phyloP scores from a whole-genome alignment of 2,888 invertebrate genomes.

The Euproctis similis region DNA sequence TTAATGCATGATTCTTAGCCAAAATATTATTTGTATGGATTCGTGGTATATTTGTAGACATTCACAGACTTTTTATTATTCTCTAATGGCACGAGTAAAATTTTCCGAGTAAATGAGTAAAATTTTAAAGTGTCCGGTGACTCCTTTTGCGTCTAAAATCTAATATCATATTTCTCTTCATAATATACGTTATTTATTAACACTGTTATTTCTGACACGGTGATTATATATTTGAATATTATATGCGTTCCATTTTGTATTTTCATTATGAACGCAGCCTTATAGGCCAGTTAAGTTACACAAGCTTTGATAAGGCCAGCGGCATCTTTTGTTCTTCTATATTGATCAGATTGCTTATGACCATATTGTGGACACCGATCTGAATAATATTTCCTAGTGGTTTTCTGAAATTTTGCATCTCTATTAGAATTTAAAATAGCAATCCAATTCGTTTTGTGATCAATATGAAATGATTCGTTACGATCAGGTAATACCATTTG shows the following conservation, averaged over 20 bases:
- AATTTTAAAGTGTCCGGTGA: not conserved
- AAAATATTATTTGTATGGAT: too few species aligned
- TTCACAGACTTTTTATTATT: too few species aligned
- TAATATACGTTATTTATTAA: conserved; percentile 4
- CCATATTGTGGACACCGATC: conserved; percentile 26
- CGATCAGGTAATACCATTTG: too few species aligned
- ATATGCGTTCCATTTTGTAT: conserved; percentile 12
- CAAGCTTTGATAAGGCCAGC: conserved; percentile 52
- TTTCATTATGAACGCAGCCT: conserved; percentile 30
- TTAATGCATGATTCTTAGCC: too few species aligned
- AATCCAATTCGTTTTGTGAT: not conserved
- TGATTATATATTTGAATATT: conserved; percentile 6
- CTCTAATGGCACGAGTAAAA: too few species aligned
- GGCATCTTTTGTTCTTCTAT: conserved; percentile 53
- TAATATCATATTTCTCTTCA: conserved; percentile 3
- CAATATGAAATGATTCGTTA: too few species aligned
- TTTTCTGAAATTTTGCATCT: conserved; percentile 1
- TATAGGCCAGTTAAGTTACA: conserved; percentile 46
- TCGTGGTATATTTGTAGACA: too few species aligned
- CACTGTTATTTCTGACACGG: not conserved
- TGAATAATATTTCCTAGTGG: conserved; percentile 14
- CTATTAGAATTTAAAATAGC: not conserved
- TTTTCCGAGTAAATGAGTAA: too few species aligned
- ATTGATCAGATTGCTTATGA: conserved; percentile 55
- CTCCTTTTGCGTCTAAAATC: not conserved